Evolutionary conservation across 2,888 invertebrate species (phyloP), one percentile per base, ranked within the genome.

Genomic region (Caenorhabditis becei): DNA sequence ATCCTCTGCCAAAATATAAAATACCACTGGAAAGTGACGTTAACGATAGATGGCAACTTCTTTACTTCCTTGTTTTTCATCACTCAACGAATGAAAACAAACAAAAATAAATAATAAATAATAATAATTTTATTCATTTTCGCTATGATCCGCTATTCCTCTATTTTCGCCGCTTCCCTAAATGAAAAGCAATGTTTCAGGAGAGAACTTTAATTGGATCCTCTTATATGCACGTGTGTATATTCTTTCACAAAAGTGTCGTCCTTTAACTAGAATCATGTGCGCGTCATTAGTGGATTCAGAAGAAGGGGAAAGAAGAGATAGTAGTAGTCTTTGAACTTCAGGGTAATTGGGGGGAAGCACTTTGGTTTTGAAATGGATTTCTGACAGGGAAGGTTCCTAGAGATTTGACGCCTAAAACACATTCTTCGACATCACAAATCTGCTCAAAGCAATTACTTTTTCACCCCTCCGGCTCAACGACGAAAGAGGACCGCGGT

Each of bases 221-320:
- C 75, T 66, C 26, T 44, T 24, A 16, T 24, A 10, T 58, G 59
- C 66, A 65, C 54, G 58, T 41, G 61, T 75, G 61, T 75, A 75
- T 66, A 75, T 75, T n/a, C n/a, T n/a, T n/a, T 53, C 53, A 23
- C 24, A 47, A 41, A 41, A 47, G 47, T 47, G 24, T 35, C 41
- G 26, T 61, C 24, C 75, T 59, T 66, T 53, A 28, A 66, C 54
- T 47, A 58, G 59, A 51, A 66, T 66, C 75, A 66, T 75, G 74
- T 66, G 66, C 58, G 49, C 66, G 61, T 75, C 75, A 75, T 75
- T 75, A 75, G 75, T 75, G 59, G 58, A 66, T 63, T 65, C 58
- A 23, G 47, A 51, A 41, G 37, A 47, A 49, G 24, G 41, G 49
- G 24, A 14, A 56, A 26, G 49, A 20, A 53, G 62, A n/a, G 26